Evolutionary conservation across 1,140 invertebrate genomes (phyloP).

Genomic region (Drosophila lacteicornis): DNA sequence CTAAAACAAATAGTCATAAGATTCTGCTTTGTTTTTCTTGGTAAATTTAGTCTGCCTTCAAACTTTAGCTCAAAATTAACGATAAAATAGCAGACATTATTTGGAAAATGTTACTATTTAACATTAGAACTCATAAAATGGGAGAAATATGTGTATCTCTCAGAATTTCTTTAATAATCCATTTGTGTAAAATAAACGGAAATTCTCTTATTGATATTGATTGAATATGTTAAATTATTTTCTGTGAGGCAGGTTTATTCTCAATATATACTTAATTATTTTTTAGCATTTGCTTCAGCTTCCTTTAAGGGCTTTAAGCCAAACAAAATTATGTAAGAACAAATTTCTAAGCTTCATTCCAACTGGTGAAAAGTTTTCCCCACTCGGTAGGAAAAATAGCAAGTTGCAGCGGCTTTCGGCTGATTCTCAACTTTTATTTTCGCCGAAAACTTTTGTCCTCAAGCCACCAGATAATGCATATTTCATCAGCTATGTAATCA

Average conservation of each 20-base stretch:
- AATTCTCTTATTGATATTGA: too few relatives aligned
- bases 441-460: conserved; percentile 24
- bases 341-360: neutral
- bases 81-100: neutral
- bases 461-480: conserved; percentile 35
- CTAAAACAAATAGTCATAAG: neutral
- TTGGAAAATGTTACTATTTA: neutral
- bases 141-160: neutral
- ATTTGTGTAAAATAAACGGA: too few relatives aligned
- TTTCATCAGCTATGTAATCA: conserved; percentile 47
- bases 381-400: conserved; percentile 14
- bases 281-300: too few relatives aligned
- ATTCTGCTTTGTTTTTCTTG: neutral
- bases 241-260: too few relatives aligned
- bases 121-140: conserved; percentile 1
- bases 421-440: conserved; percentile 35
- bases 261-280: too few relatives aligned
- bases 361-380: neutral
- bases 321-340: neutral
- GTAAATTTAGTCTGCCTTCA: neutral
- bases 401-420: neutral
- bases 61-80: neutral
- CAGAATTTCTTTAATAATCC: neutral
- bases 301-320: neutral
- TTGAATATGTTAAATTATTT: too few relatives aligned